These are phyloP conservation scores for Puntigrus tetrazona DNA, from an alignment of 2,113 vertebrate species.

Conservation along the genomic window DNA sequence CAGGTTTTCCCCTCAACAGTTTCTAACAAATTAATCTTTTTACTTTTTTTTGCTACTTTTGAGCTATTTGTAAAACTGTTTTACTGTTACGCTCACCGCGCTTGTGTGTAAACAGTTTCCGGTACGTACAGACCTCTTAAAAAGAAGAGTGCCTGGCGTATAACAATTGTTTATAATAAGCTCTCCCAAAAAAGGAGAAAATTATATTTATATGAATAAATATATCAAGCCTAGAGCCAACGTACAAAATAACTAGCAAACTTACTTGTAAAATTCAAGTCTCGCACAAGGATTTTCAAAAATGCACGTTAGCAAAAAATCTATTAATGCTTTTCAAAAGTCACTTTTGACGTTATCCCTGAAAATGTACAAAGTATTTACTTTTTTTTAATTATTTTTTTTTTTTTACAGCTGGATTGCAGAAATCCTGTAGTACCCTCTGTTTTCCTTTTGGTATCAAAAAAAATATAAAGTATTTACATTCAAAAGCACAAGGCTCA, in stretches of 20 bases:
- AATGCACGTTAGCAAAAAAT: slow-evolving; percentile 35
- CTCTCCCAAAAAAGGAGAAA: slow-evolving; percentile 77
- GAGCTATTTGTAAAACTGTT: slow-evolving; percentile 20
- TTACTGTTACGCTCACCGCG: slow-evolving; percentile 18
- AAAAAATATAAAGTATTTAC: slow-evolving; percentile 16
- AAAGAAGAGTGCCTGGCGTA: slow-evolving; percentile 69
- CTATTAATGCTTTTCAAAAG: not conserved
- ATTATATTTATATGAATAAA: slow-evolving; percentile 75
- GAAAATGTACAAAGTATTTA: slow-evolving; percentile 26
- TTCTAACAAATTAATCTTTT: slow-evolving; percentile 14
- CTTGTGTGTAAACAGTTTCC: slow-evolving; percentile 55
- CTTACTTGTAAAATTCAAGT: slow-evolving; percentile 47
- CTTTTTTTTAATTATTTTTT: not conserved
- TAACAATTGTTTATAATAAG: slow-evolving; percentile 68
- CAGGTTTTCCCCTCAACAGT: slow-evolving; percentile 35
- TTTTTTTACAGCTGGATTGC: not conserved
- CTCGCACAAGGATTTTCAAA: slow-evolving; percentile 41
- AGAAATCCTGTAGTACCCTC: slow-evolving; percentile 30
- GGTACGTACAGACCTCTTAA: slow-evolving; percentile 68
- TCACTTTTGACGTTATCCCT: slow-evolving; percentile 27
- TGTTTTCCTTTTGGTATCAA: slow-evolving; percentile 27
- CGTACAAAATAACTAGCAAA: slow-evolving; percentile 49
- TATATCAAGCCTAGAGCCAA: slow-evolving; percentile 63
- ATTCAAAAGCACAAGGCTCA: slow-evolving; percentile 36
- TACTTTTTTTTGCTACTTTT: not conserved